A percentile compares a stretch with the other conserved stretches of the same genome.
phyloP scores from a whole-genome alignment of 2,113 vertebrate genomes.

The Passer domesticus region DNA sequence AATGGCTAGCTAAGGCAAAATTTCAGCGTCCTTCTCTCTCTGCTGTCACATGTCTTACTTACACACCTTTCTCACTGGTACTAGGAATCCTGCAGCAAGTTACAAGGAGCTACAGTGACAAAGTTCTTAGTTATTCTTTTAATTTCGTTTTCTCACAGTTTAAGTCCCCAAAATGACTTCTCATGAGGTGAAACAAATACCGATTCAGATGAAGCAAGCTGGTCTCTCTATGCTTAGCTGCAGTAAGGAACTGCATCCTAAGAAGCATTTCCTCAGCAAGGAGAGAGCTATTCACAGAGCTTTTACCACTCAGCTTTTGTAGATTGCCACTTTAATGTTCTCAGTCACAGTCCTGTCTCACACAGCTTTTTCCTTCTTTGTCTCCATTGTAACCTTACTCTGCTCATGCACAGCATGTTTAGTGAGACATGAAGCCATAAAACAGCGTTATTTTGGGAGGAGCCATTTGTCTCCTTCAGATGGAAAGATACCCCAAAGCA shows the following conservation, averaged over 20 bases:
- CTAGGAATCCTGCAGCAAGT: neutral
- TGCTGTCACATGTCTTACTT: rapidly evolving
- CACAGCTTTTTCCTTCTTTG: neutral
- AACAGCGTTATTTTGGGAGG: neutral
- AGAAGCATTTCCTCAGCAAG: neutral
- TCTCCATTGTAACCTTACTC: neutral
- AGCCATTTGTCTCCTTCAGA: neutral
- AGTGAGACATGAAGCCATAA: neutral
- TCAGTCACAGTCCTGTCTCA: neutral
- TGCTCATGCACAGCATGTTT: neutral
- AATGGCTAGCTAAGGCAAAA: neutral
- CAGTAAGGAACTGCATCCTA: neutral
- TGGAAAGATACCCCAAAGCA: neutral
- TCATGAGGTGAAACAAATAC: neutral
- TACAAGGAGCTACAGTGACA: neutral
- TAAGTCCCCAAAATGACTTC: neutral
- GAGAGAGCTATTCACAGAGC: neutral
- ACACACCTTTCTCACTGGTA: neutral
- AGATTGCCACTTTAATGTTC: neutral
- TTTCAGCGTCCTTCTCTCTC: neutral
- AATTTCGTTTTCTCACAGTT: neutral
- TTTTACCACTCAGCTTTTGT: neutral
- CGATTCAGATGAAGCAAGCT: neutral
- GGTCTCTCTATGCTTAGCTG: neutral
- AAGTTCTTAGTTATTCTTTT: neutral